A percentile compares a stretch with the other conserved stretches of the same genome.
These are phyloP conservation scores for Strongylocentrotus purpuratus DNA, from an alignment of 35 echinoderm and acorn worm genomes.

Conservation along the genomic window DNA sequence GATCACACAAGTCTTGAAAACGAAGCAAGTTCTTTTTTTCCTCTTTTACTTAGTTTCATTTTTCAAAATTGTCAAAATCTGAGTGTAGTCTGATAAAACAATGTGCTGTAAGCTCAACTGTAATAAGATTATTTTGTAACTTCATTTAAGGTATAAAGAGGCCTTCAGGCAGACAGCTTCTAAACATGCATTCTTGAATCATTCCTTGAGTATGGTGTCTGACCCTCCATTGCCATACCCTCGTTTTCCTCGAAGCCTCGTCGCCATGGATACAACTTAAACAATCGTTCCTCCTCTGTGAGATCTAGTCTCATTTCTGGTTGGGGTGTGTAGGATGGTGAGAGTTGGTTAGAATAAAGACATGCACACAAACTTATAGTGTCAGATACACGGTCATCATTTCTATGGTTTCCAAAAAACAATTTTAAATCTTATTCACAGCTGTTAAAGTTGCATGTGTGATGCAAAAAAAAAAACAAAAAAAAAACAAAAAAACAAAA, in stretches of 20 bases:
- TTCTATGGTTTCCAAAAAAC: too few species aligned
- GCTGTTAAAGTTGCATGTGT: too few species aligned
- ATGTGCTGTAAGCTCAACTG: neutral
- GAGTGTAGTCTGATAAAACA: neutral
- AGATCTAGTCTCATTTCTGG: slow-evolving; percentile 32
- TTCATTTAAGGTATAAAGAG: neutral
- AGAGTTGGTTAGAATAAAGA: neutral
- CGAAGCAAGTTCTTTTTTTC: neutral
- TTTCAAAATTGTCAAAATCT: neutral
- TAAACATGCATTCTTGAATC: neutral
- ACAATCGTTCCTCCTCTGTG: slow-evolving; percentile 9
- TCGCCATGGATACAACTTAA: slow-evolving; percentile 53
- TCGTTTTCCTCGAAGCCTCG: slow-evolving; percentile 43
- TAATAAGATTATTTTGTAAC: neutral
- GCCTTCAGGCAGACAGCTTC: neutral
- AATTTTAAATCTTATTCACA: too few species aligned
- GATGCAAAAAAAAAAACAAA: too few species aligned
- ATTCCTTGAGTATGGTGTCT: neutral
- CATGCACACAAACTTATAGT: neutral
- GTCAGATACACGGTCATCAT: too few species aligned
- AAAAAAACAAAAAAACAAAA: too few species aligned
- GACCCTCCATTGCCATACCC: neutral
- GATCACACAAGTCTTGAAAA: neutral
- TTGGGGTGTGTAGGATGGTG: neutral
- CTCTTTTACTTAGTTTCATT: neutral